phyloP scores from a whole-genome alignment of 2,797 vertebrate species.

The Tapera naevia region DNA sequence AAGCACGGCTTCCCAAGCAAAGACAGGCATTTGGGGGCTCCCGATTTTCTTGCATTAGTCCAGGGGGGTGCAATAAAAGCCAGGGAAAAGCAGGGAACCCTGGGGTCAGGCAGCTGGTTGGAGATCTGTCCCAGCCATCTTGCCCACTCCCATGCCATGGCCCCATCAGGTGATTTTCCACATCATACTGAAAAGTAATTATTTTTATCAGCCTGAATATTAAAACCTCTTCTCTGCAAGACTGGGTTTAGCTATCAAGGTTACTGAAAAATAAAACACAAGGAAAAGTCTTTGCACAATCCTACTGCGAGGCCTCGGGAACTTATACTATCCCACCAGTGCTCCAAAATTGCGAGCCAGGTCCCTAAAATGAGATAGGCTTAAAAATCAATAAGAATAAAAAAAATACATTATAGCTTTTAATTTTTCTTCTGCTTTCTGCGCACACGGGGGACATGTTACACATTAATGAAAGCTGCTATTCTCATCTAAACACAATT shows the following conservation, averaged over 20 bases:
- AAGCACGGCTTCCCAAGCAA: constrained; percentile 64
- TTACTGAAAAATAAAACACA: constrained; percentile 47
- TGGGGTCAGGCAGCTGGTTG: no score
- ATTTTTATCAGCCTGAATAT: constrained; percentile 29
- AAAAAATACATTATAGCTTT: constrained; percentile 56
- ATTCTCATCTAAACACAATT: constrained; percentile 59
- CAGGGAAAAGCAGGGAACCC: neutral
- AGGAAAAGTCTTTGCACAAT: constrained; percentile 24
- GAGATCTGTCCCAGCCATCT: neutral
- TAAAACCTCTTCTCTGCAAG: constrained; percentile 12
- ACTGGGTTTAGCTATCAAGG: constrained; percentile 38
- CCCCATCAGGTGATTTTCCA: neutral
- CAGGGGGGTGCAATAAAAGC: neutral
- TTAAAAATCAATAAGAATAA: constrained; percentile 68
- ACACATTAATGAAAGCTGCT: constrained; percentile 56
- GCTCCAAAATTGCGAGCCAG: constrained; percentile 15
- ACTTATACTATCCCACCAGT: neutral
- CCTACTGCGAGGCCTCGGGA: neutral
- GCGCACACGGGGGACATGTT: constrained; percentile 46
- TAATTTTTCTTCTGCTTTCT: constrained; percentile 60
- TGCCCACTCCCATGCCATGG: neutral
- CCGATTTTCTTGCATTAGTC: neutral
- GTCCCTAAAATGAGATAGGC: constrained; percentile 41
- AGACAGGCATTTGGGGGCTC: neutral
- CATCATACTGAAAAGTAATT: constrained; percentile 1